phyloP scores from a whole-genome alignment of 1,140 invertebrate genomes.

The Pseudomyrmex flavicornis region DNA sequence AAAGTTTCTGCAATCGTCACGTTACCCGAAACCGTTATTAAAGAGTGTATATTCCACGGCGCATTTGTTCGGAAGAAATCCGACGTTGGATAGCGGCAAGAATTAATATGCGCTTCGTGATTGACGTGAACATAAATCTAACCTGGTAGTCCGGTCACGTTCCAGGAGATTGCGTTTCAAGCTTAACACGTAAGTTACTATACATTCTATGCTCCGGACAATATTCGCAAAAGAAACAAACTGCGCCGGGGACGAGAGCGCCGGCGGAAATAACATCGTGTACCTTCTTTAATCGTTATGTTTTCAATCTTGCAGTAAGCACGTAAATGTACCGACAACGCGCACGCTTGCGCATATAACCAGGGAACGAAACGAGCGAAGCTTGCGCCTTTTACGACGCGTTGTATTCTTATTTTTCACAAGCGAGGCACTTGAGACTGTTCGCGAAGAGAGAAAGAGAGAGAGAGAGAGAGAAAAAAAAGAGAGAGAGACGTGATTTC shows the following conservation, averaged over 20 bases:
- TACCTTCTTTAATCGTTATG: slow-evolving; percentile 12
- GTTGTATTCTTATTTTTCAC: slow-evolving; percentile 8
- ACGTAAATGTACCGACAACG: not conserved
- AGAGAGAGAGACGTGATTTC: not conserved
- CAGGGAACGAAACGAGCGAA: not conserved
- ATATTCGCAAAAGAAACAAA: slow-evolving; percentile 22
- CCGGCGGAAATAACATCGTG: not conserved
- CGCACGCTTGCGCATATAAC: too few species aligned
- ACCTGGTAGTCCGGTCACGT: slow-evolving; percentile 57
- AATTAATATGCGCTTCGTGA: slow-evolving; percentile 57
- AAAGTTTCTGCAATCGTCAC: not conserved
- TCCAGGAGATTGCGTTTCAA: slow-evolving; percentile 54
- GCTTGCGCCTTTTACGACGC: not conserved
- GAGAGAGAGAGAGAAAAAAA: too few species aligned
- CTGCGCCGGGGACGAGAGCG: not conserved
- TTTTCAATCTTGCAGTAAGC: slow-evolving; percentile 4
- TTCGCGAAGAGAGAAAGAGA: too few species aligned
- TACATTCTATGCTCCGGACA: slow-evolving; percentile 14
- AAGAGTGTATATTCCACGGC: slow-evolving; percentile 13
- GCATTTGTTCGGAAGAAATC: slow-evolving; percentile 16
- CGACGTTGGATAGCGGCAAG: slow-evolving; percentile 44
- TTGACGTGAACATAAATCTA: slow-evolving; percentile 60
- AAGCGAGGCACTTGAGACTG: not conserved
- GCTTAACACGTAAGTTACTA: slow-evolving; percentile 51
- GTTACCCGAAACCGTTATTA: slow-evolving; percentile 39